Percentiles rank a stretch among this genome's conserved stretches.
Conservation (phyloP, 2,888 invertebrate species). For the Cartodere bifasciata region DNA sequence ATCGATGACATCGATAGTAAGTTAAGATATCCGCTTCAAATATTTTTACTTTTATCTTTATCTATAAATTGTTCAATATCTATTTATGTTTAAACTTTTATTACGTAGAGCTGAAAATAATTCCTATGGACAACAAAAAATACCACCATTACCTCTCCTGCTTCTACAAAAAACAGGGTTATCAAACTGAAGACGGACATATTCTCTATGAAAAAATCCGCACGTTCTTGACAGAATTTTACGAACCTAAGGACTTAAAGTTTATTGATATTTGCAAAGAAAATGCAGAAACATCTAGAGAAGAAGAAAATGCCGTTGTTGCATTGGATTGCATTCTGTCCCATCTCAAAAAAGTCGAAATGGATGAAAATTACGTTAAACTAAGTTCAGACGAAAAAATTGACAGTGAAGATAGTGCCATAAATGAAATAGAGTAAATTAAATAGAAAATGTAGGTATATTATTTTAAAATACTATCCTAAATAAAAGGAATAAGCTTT, state of each 20-base stretch:
- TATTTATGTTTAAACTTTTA: no score
- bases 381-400: no score
- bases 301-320: constrained; percentile 13
- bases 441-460: constrained; percentile 6
- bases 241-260: constrained; percentile 12
- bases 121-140: constrained; percentile 12
- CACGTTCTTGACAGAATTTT: constrained; percentile 19
- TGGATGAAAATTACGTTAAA: no score
- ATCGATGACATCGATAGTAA: no score
- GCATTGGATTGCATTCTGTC: constrained; percentile 13
- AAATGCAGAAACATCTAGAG: constrained; percentile 11
- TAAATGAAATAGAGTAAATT: constrained; percentile 10
- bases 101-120: not conserved
- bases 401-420: constrained; percentile 10
- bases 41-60: no score
- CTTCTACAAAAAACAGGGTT: constrained; percentile 26
- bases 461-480: constrained; percentile 5
- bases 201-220: constrained; percentile 23
- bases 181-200: constrained; percentile 21
- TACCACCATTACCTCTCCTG: constrained; percentile 25
- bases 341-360: constrained; percentile 7
- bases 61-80: no score
- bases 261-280: constrained; percentile 12
- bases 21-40: no score
- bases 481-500: not conserved